These are phyloP conservation scores for Takifugu ocellatus DNA, from an alignment of 2,797 vertebrate genomes.

Conservation along the genomic window DNA sequence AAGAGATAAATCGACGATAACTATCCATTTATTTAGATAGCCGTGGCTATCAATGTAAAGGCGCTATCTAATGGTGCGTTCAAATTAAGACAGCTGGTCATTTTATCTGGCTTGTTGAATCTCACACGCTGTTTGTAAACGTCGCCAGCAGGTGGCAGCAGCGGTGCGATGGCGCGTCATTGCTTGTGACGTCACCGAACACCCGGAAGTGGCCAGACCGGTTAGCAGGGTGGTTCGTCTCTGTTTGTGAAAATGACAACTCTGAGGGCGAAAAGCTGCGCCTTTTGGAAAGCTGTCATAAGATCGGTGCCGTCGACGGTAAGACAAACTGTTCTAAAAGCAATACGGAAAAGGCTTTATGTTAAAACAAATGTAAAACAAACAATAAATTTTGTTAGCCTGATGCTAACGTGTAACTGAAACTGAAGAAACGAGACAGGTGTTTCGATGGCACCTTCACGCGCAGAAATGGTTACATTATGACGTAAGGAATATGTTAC, in stretches of 20 bases:
- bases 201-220: conserved; percentile 34
- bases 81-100: too few relatives aligned
- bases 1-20: too few relatives aligned
- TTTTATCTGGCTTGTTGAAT: too few relatives aligned
- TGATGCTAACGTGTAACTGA: not conserved
- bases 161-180: not conserved
- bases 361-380: too few relatives aligned
- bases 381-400: conserved; percentile 3
- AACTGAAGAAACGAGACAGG: not conserved
- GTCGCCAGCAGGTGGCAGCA: not conserved
- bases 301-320: conserved; percentile 34
- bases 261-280: not conserved
- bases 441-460: not conserved
- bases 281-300: not conserved
- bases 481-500: not conserved
- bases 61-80: too few relatives aligned
- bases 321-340: not conserved
- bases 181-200: conserved; percentile 2
- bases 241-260: conserved; percentile 24
- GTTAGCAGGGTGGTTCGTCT: conserved; percentile 13
- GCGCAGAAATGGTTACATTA: too few relatives aligned
- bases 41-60: too few relatives aligned
- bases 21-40: too few relatives aligned
- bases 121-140: too few relatives aligned
- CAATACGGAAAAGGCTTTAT: not conserved